Evolutionary conservation across 2,113 vertebrate species (phyloP).

Genomic region (Tragelaphus scriptus): DNA sequence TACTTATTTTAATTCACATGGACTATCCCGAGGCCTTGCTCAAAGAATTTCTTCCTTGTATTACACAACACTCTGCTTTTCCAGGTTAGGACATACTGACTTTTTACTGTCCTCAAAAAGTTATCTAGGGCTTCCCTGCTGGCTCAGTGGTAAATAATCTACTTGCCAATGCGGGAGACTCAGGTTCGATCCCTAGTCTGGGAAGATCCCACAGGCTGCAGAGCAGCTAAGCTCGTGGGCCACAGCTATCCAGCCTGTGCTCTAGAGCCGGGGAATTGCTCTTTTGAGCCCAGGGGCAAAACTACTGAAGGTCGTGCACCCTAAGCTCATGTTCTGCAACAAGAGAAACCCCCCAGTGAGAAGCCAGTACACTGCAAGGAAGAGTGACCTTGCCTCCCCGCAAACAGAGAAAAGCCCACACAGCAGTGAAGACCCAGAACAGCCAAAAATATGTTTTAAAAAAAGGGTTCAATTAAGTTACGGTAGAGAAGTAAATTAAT

Average conservation of each 20-base stretch:
- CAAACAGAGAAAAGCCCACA: background rate
- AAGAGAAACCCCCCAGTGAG: background rate
- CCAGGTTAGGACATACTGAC: background rate
- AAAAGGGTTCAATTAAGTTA: background rate
- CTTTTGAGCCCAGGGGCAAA: fast-evolving
- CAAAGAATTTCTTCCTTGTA: background rate
- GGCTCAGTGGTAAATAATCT: background rate
- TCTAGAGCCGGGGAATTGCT: background rate
- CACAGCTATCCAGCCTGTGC: background rate
- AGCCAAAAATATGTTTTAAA: background rate
- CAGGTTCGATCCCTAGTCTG: background rate
- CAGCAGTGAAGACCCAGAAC: background rate
- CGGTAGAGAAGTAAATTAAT: background rate
- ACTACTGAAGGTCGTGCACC: background rate
- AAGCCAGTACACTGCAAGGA: background rate
- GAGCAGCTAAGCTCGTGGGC: background rate
- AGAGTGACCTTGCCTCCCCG: background rate
- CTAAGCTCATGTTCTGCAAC: background rate
- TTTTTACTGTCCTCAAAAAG: background rate
- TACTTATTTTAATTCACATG: background rate
- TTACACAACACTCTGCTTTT: background rate
- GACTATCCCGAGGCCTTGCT: background rate
- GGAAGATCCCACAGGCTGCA: background rate
- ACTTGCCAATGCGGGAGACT: background rate
- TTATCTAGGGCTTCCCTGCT: background rate